Evolutionary conservation across 1,140 invertebrate species (phyloP).

Genomic region (Pogonus chalceus): DNA sequence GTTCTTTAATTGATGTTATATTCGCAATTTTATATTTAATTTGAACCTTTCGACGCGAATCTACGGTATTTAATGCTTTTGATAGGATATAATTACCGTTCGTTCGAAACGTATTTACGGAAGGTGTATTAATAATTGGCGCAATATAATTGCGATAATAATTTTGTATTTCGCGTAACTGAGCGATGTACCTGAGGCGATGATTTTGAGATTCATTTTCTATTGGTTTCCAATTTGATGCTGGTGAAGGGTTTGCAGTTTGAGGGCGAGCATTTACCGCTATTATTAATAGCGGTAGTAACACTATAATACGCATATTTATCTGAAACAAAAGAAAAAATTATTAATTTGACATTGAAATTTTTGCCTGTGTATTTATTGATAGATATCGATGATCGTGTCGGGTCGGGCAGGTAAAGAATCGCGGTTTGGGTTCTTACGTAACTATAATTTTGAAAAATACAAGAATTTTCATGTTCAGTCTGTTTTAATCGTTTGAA

Average conservation of each 20-base stretch:
- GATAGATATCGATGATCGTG: too few species aligned
- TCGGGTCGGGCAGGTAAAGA: too few species aligned
- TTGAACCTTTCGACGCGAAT: background rate
- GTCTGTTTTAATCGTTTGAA: too few species aligned
- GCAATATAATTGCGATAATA: background rate
- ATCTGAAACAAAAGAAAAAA: slow-evolving; percentile 5
- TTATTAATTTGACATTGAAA: too few species aligned
- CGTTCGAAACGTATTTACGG: background rate
- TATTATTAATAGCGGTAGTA: background rate
- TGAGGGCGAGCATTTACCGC: background rate
- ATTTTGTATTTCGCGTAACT: background rate
- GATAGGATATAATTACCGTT: background rate
- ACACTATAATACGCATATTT: background rate
- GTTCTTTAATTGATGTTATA: background rate
- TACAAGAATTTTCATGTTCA: too few species aligned
- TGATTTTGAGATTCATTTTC: background rate
- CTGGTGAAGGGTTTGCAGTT: background rate
- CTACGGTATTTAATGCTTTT: background rate
- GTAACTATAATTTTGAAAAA: too few species aligned
- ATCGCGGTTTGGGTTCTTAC: too few species aligned
- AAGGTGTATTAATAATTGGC: background rate
- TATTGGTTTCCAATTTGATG: background rate
- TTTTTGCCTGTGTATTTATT: too few species aligned
- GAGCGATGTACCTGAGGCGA: background rate
- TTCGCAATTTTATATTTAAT: slow-evolving; percentile 1